These are phyloP conservation scores for Salarias fasciatus DNA, from an alignment of 2,797 vertebrate species.

Conservation along the genomic window DNA sequence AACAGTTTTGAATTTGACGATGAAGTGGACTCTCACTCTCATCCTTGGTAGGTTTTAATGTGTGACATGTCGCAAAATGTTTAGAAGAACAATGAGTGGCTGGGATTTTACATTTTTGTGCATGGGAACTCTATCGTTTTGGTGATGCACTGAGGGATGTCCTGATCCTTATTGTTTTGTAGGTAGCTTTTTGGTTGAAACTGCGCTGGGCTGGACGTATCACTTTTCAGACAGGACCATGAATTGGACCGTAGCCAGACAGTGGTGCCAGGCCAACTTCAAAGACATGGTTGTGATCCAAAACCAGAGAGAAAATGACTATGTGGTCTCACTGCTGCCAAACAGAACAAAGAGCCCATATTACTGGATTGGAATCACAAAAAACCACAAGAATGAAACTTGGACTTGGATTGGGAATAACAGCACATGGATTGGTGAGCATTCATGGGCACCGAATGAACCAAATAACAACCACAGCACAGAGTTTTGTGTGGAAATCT, in stretches of 20 bases:
- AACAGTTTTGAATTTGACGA: slow-evolving; percentile 9
- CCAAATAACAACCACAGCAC: slow-evolving; percentile 73
- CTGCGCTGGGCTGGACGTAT: slow-evolving; percentile 70
- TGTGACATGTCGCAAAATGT: slow-evolving; percentile 3
- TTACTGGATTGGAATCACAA: slow-evolving; percentile 87
- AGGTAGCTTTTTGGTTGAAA: slow-evolving; percentile 49
- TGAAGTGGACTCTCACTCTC: slow-evolving; percentile 59
- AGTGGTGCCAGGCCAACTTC: slow-evolving; percentile 56
- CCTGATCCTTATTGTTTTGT: not conserved
- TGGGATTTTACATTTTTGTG: not conserved
- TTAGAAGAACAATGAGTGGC: not conserved
- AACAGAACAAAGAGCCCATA: slow-evolving; percentile 27
- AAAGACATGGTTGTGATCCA: slow-evolving; percentile 81
- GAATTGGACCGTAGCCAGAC: slow-evolving; percentile 68
- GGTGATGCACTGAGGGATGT: not conserved
- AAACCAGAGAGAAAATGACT: slow-evolving; percentile 69
- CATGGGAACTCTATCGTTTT: not conserved
- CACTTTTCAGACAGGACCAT: slow-evolving; percentile 24
- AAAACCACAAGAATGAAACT: slow-evolving; percentile 31
- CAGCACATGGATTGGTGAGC: slow-evolving; percentile 67
- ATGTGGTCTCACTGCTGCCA: slow-evolving; percentile 68
- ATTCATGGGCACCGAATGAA: slow-evolving; percentile 75
- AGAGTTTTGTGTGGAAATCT: slow-evolving; percentile 84
- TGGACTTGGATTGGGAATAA: slow-evolving; percentile 84
- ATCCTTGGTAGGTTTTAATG: slow-evolving; percentile 58